Base-by-base conservation (phyloP, 2,888 invertebrate genomes). In the Scelioninae gen. 2 region DNA sequence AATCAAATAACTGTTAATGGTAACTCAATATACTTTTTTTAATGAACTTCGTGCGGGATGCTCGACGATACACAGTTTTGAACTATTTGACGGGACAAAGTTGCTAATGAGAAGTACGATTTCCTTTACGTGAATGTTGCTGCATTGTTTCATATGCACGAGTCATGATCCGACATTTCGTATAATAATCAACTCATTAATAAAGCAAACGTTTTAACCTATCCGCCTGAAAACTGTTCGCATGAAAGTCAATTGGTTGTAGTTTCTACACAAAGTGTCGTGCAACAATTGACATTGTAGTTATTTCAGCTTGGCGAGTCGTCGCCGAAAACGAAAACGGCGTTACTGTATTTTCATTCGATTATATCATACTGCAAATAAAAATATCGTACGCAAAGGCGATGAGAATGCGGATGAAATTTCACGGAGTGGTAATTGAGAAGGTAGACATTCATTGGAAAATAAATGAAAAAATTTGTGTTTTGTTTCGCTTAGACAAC, bases 101-200 rank as follows among this genome's bases (percentile, higher is more conserved):
- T 72, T 75, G 71, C 46, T 64, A 68, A 71, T 68, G 65, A 63
- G 28, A 2, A 16, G 13, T 25, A 45, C 45, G 48, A 71, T 69
- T 71, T 72, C 68, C 74, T 74, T 68, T 33, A 53, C 68, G 67
- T 46, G 58, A 70, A 67, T 52, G 69, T 52, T 48, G 52, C 31
- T 64, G 69, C 50, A 70, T 74, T 74, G 74, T 74, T 65, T 74
- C 60, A 39, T 64, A 71, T 71, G 67, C 48, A 68, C 71, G 31
- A 74, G 74, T 74, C 74, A 74, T 46, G 57, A 53, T 71, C 22
- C 55, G 67, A 74, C 57, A 67, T 63, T 61, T 65, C 43, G 61
- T 71, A 71, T 71, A 67, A 64, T 68, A 74, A 70, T 74, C 65
- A 52, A 46, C 74, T 74, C 74, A 74, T 74, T 74, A 70, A 74